A percentile compares a stretch with the other conserved stretches of the same genome.
phyloP scores from a whole-genome alignment of 2,113 vertebrate genomes.

The Pomatostomus ruficeps region DNA sequence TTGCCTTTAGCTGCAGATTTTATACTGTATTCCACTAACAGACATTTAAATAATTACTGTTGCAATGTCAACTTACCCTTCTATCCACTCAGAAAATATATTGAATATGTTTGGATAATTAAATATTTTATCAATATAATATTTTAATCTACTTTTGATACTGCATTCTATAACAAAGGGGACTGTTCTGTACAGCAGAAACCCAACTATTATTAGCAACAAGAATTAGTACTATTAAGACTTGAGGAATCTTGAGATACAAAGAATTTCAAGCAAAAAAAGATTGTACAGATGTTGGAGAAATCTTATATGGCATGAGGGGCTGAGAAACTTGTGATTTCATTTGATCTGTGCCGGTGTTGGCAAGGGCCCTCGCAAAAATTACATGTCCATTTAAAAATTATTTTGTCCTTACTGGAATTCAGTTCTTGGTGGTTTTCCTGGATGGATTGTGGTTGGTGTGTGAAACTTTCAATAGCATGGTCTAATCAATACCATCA shows the following conservation, averaged over 20 bases:
- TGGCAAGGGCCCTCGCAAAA: background rate
- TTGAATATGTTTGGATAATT: background rate
- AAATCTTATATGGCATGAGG: background rate
- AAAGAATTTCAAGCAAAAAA: background rate
- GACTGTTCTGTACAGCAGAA: background rate
- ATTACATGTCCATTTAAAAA: background rate
- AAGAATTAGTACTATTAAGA: background rate
- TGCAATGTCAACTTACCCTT: background rate
- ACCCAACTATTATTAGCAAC: background rate
- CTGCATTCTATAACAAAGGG: background rate
- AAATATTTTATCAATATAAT: background rate
- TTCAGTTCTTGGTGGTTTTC: background rate
- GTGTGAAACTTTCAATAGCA: background rate
- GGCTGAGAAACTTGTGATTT: background rate
- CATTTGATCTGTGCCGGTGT: background rate
- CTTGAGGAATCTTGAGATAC: background rate
- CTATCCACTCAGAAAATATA: background rate
- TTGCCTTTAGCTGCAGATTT: background rate
- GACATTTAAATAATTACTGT: background rate
- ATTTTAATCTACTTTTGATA: background rate
- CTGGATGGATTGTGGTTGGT: background rate
- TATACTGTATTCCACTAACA: background rate
- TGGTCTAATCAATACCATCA: conserved; percentile 24
- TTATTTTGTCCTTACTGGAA: background rate
- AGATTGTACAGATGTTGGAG: background rate